Base-by-base conservation (phyloP, 2,113 vertebrate species). In the Thalassoma bifasciatum region DNA sequence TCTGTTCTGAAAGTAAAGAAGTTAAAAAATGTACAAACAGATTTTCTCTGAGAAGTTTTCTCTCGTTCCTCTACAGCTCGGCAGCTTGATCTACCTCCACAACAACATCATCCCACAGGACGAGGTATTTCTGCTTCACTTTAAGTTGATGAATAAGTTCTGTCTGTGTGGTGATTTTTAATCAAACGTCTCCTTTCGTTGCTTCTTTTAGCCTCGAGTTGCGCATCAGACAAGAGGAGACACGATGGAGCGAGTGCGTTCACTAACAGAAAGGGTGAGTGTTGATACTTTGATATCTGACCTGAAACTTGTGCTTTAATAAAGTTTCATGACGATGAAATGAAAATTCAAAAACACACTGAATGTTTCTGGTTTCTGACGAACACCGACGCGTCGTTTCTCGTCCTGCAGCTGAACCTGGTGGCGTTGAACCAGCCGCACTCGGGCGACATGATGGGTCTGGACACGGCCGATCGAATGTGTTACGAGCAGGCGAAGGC, bases 401-500 rank as follows among this genome's bases (percentile, higher is more conserved):
- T 3, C 72, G 21, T 50, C 2, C 52, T 74, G 2, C 86, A 99
- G 98, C 93, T 99, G 63, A 96, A 94, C 70, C 89, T 99, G 70
- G 95, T 96, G 49, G 98, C 98, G 23, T 87, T 99, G 89, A 99
- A 99, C 80, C 92, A 87, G 0, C 98, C 98, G 0, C 89, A 95
- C 86, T 91, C 96, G 0, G 98, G 98, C 2, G 92, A 96, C 83
- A 83, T 98, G 83, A 83, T 93, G 68, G 94, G 93, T 0, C 85
- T 91, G 7, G 70, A 93, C 67, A 71, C 59, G 11, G 96, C 94
- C 0, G 97, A 99, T 86, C 93, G 93, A 36, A 94, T 96, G 89
- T 99, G 98, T 73, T 96, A 96, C 56, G 93, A 95, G 75, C 97
- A 99, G 81, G 96, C 97, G 69, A 95, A 95, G 42, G 95, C 94